Evolutionary conservation across 2,113 vertebrate genomes (phyloP), one percentile per base, ranked within the genome.

Genomic region (Panthera uncia): DNA sequence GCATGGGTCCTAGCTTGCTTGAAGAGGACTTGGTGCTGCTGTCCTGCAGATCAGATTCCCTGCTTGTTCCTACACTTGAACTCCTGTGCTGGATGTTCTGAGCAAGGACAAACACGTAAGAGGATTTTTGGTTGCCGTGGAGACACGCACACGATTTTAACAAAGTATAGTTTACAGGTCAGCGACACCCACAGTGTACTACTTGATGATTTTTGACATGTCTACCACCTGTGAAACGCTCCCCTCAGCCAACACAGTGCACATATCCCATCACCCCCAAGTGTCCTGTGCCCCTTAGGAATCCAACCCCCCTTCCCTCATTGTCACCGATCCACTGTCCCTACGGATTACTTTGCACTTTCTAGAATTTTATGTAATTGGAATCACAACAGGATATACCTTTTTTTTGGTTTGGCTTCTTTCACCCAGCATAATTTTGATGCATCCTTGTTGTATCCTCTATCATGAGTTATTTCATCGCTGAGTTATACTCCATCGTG

Each of bases 31-130:
- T 89, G 25, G 19, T 4, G 27, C 86, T 38, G n/a, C 29, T 0
- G 0, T 13, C 31, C 33, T 94, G 93, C 63, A 1, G 0, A 0
- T 98, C 1, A 0, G 97, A 88, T 0, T 95, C 98, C 29, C 50
- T 41, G 1, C 87, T 98, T 1, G 23, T 50, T 7, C 76, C 45
- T 0, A 45, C 15, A 18, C 71, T 98, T 4, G 63, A 1, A 73
- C 45, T 98, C 88, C 57, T 89, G 68, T 71, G 96, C 13, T 48
- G 95, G 23, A 0, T 0, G 55, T 25, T 95, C 96, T 98, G 33
- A 65, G 11, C 71, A 95, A 94, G n/a, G 19, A 41, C 52, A 92
- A 74, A 73, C 23, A 48, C 8, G 33, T 10, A 29, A 50, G 74
- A 15, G 38, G 23, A 33, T 5, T 21, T 29, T 21, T 6, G 25